These are phyloP conservation scores for Pseudoatta argentina DNA, from an alignment of 1,140 invertebrate genomes.

Conservation along the genomic window DNA sequence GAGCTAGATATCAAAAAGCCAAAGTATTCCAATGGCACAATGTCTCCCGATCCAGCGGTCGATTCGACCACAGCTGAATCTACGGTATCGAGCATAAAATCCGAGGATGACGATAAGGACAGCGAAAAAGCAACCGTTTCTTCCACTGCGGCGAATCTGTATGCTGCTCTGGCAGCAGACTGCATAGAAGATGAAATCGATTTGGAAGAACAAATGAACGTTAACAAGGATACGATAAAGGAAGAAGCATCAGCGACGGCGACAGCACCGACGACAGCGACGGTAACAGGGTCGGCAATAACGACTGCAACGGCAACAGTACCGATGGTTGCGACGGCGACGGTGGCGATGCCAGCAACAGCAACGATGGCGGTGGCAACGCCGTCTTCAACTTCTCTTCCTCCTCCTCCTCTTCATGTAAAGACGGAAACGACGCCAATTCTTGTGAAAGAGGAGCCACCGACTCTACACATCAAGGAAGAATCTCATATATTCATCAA, in stretches of 20 bases:
- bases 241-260: conserved; percentile 68
- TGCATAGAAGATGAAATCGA: conserved; percentile 90
- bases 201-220: conserved; percentile 85
- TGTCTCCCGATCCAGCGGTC: conserved; percentile 80
- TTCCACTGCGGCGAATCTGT: conserved; percentile 90
- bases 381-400: conserved; percentile 11
- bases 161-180: conserved; percentile 90
- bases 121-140: conserved; percentile 87
- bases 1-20: conserved; percentile 86
- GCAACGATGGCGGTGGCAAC: conserved; percentile 54
- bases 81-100: conserved; percentile 82
- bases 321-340: neutral
- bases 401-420: conserved; percentile 59
- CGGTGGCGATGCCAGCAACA: neutral
- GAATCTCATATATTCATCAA: conserved; percentile 78
- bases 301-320: neutral
- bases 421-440: conserved; percentile 20
- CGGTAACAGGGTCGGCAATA: neutral
- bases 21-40: conserved; percentile 87
- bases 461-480: conserved; percentile 75
- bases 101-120: conserved; percentile 85
- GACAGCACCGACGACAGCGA: neutral
- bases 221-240: conserved; percentile 73
- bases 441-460: conserved; percentile 45
- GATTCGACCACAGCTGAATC: conserved; percentile 85